Conservation (phyloP, 1,140 invertebrate genomes). For the Drosophila willistoni region DNA sequence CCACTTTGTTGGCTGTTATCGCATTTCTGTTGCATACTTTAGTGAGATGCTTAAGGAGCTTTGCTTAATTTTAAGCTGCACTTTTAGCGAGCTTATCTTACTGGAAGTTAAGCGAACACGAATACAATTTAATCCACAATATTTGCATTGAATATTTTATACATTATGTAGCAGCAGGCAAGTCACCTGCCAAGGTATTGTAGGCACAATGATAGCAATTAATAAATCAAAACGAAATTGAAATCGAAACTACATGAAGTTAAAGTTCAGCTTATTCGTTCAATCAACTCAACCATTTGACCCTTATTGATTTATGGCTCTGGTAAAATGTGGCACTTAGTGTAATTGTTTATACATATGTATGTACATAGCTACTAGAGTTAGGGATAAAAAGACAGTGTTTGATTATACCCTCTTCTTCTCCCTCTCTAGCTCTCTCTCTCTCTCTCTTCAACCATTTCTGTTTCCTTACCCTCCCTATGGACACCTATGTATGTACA, state of each 20-base stretch:
- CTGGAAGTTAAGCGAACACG: slow-evolving; percentile 22
- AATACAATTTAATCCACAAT: slow-evolving; percentile 38
- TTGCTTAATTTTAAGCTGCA: slow-evolving; percentile 51
- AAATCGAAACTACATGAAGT: slow-evolving; percentile 27
- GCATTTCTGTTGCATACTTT: slow-evolving; percentile 37
- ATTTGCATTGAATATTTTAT: slow-evolving; percentile 33
- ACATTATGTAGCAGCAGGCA: slow-evolving; percentile 12
- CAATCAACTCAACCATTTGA: slow-evolving; percentile 47
- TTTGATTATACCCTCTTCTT: slow-evolving; percentile 38
- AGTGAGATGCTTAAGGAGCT: slow-evolving; percentile 33
- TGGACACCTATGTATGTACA: slow-evolving; percentile 2
- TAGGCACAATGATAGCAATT: slow-evolving; percentile 62
- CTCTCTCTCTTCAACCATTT: neutral
- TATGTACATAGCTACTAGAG: too few species aligned
- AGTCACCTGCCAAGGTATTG: slow-evolving; percentile 1
- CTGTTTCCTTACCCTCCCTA: neutral
- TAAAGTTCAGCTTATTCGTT: slow-evolving; percentile 18
- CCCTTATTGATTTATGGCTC: slow-evolving; percentile 53
- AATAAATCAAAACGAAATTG: slow-evolving; percentile 47
- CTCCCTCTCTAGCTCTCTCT: neutral
- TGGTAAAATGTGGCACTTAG: slow-evolving; percentile 68
- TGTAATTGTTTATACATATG: slow-evolving; percentile 65
- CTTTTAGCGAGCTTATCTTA: slow-evolving; percentile 14
- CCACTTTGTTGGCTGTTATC: slow-evolving; percentile 7
- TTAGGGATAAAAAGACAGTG: slow-evolving; percentile 11